A percentile compares a stretch with the other conserved stretches of the same genome.
phyloP scores from a whole-genome alignment of 2,888 invertebrate species.

The Amiota mariae region DNA sequence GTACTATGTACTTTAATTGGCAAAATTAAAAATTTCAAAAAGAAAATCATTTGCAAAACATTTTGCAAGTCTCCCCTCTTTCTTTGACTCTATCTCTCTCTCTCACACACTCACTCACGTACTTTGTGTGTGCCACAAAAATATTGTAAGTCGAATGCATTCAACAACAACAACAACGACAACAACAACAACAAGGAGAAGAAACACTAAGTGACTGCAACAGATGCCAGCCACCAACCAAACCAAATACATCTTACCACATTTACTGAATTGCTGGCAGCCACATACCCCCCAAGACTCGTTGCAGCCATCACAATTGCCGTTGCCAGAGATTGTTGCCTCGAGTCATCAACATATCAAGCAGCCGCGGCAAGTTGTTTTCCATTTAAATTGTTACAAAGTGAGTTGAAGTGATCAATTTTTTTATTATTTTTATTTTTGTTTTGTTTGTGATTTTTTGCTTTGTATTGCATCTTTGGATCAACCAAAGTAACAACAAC shows the following conservation, averaged over 20 bases:
- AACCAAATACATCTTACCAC: background rate
- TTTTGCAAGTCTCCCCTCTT: too few species aligned
- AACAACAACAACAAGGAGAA: conserved; percentile 17
- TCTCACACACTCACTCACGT: too few species aligned
- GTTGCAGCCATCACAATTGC: too few species aligned
- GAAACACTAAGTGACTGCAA: background rate
- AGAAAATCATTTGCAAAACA: too few species aligned
- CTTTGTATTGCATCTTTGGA: conserved; percentile 28
- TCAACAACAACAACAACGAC: conserved; percentile 24
- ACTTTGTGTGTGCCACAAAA: background rate
- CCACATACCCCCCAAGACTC: too few species aligned
- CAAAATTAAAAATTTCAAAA: too few species aligned
- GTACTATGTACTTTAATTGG: too few species aligned
- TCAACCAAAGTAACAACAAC: background rate
- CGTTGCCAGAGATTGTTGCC: too few species aligned
- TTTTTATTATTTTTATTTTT: conserved; percentile 4
- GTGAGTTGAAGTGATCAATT: background rate
- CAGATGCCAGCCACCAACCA: conserved; percentile 1
- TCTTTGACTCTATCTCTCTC: too few species aligned
- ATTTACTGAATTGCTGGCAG: too few species aligned
- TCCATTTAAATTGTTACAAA: background rate
- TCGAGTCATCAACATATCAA: background rate
- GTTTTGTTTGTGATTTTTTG: conserved; percentile 22
- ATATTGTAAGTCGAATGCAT: background rate
- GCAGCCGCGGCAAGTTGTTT: conserved; percentile 9